phyloP scores from a whole-genome alignment of 2,113 vertebrate genomes.

The Myotis lucifugus region DNA sequence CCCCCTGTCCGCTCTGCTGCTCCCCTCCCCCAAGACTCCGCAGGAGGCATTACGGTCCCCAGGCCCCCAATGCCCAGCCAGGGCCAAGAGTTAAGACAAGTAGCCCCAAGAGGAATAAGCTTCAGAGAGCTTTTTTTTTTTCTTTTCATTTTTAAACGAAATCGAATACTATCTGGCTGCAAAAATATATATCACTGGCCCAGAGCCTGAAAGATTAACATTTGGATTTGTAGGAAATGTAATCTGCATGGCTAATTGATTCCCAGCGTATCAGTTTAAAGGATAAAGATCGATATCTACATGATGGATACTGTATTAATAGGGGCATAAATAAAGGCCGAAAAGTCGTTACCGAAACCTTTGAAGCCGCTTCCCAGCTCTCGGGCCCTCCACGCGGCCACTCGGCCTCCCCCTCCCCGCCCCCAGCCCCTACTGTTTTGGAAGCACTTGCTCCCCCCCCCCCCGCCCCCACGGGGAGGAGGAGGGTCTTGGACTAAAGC shows the following conservation, averaged over 20 bases:
- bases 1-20: neutral
- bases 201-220: constrained; percentile 86
- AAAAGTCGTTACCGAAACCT: constrained; percentile 85
- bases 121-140: constrained; percentile 42
- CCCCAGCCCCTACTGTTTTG: neutral
- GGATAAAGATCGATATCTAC: constrained; percentile 89
- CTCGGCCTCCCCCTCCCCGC: neutral
- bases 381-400: constrained; percentile 61
- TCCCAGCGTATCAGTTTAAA: constrained; percentile 89
- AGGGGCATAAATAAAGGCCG: constrained; percentile 88
- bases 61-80: neutral
- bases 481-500: neutral
- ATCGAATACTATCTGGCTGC: constrained; percentile 84
- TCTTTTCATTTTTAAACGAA: constrained; percentile 78
- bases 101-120: constrained; percentile 80
- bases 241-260: constrained; percentile 93
- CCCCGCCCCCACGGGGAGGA: neutral
- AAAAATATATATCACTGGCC: constrained; percentile 80
- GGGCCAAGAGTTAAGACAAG: constrained; percentile 73
- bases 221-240: constrained; percentile 89
- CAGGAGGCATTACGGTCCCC: neutral
- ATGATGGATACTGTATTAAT: constrained; percentile 90
- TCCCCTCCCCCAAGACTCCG: neutral
- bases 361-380: constrained; percentile 84
- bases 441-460: neutral